A percentile compares a stretch with the other conserved stretches of the same genome.
Conservation (phyloP, 2,888 invertebrate species). For the Notodonta ziczac region DNA sequence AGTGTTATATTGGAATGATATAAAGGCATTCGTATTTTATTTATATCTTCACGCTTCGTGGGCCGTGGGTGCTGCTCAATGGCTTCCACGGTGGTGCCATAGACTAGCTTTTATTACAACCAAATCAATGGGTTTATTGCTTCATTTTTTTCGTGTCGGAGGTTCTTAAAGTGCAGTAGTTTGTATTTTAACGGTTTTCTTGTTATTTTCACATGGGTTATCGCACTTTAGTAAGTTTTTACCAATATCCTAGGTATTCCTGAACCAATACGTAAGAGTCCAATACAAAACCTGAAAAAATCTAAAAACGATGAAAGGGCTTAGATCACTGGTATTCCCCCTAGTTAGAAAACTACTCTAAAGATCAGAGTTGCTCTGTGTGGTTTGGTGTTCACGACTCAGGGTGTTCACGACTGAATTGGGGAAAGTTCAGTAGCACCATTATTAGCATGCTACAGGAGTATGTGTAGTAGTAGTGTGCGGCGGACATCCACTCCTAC, state of each 20-base stretch:
- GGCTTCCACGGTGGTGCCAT: slow-evolving; percentile 18
- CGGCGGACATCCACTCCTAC: no score
- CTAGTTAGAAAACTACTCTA: no score
- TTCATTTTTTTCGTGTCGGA: slow-evolving; percentile 16
- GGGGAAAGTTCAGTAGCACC: no score
- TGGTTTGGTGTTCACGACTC: no score
- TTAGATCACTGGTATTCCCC: no score
- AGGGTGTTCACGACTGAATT: no score
- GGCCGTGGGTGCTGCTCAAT: slow-evolving; percentile 28
- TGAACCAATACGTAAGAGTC: no score
- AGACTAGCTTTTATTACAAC: slow-evolving; percentile 29
- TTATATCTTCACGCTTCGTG: slow-evolving; percentile 15
- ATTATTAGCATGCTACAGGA: no score
- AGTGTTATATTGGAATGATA: slow-evolving; percentile 6
- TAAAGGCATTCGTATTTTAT: slow-evolving; percentile 17
- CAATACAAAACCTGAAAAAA: no score
- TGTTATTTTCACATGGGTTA: neutral
- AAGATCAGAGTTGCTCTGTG: no score
- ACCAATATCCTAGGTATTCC: neutral
- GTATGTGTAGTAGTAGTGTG: no score
- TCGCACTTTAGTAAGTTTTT: neutral
- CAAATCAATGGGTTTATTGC: slow-evolving; percentile 29
- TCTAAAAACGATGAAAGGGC: no score
- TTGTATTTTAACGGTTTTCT: neutral
- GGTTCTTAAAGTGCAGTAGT: neutral